These are phyloP conservation scores for Rhipidura dahli DNA, from an alignment of 2,113 vertebrate species.

Conservation along the genomic window DNA sequence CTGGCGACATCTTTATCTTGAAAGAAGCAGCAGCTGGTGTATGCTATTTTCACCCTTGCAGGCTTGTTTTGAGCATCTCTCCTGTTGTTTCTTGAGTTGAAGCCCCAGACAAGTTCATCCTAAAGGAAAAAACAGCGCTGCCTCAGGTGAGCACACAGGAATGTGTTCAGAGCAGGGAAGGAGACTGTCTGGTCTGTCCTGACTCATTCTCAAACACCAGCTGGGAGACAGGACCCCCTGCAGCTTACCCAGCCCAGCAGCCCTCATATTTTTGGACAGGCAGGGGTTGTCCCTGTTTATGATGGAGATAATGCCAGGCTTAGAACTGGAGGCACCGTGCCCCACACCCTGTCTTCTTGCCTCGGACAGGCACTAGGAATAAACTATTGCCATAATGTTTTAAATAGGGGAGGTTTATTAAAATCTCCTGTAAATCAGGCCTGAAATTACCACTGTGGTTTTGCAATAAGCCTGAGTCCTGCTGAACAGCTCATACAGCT, in stretches of 20 bases:
- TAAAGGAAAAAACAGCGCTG: background rate
- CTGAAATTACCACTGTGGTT: background rate
- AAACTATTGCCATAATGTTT: background rate
- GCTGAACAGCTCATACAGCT: background rate
- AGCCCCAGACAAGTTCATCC: background rate
- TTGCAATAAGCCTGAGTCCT: background rate
- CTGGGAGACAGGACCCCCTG: background rate
- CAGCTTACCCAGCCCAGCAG: background rate
- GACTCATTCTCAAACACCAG: no score
- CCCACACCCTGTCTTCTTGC: background rate
- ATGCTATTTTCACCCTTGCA: background rate
- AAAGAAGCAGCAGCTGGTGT: background rate
- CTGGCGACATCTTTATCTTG: slow-evolving; percentile 6
- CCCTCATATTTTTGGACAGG: background rate
- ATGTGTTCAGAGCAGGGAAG: background rate
- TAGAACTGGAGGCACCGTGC: fast-evolving
- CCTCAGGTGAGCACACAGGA: background rate
- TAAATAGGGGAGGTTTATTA: background rate
- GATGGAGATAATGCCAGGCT: background rate
- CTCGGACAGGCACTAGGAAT: fast-evolving
- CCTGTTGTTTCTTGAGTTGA: background rate
- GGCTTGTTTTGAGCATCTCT: background rate
- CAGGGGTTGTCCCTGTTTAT: background rate
- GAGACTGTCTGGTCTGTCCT: background rate
- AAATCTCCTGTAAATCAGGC: background rate